phyloP scores from a whole-genome alignment of 2,113 vertebrate genomes.

The Malurus melanocephalus region DNA sequence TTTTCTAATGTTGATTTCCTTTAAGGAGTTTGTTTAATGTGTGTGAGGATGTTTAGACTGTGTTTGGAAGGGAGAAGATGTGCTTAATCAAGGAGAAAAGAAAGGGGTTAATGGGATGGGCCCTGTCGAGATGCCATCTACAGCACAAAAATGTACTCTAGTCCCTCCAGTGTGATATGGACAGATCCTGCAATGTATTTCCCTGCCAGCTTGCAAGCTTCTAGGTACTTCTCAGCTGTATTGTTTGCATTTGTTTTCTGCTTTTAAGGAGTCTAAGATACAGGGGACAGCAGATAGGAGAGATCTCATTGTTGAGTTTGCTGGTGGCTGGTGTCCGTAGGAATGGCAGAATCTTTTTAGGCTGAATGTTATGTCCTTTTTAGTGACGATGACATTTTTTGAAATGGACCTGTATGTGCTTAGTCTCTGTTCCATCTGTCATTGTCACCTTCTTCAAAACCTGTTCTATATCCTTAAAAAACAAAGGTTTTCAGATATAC shows the following conservation, averaged over 20 bases:
- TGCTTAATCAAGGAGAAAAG: not conserved
- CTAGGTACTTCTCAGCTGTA: not conserved
- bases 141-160: not conserved
- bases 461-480: not conserved
- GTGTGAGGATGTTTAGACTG: not conserved
- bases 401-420: not conserved
- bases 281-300: not conserved
- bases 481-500: not conserved
- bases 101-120: not conserved
- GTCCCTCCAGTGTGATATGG: rapidly evolving
- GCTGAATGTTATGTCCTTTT: not conserved
- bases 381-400: not conserved
- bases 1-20: conserved; percentile 8
- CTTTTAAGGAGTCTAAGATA: not conserved
- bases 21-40: not conserved
- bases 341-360: not conserved
- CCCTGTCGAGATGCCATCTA: not conserved
- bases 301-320: not conserved
- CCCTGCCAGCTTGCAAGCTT: not conserved
- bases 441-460: not conserved
- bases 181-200: not conserved
- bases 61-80: not conserved
- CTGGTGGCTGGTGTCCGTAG: not conserved
- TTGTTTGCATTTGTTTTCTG: not conserved
- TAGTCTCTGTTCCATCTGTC: not conserved